A percentile compares a stretch with the other conserved stretches of the same genome.
Conservation (phyloP, 2,888 invertebrate genomes). For the Drosophila peninsularis region DNA sequence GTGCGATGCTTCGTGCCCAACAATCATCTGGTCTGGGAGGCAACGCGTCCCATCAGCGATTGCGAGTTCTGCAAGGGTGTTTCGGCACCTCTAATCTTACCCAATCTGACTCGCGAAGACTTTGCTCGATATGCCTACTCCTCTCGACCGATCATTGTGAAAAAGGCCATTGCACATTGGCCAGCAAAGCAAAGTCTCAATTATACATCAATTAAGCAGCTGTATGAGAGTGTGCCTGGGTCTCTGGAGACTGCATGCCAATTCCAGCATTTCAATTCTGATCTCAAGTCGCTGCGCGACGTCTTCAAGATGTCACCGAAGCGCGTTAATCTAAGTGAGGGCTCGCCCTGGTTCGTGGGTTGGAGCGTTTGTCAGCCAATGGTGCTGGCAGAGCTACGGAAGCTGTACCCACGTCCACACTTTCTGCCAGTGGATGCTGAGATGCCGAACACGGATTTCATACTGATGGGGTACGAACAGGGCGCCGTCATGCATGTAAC, state of each 20-base stretch:
- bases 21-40: constrained; percentile 94
- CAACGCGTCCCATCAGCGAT: constrained; percentile 92
- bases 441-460: constrained; percentile 94
- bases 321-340: constrained; percentile 86
- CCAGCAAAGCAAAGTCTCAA: constrained; percentile 89
- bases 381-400: constrained; percentile 89
- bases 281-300: constrained; percentile 90
- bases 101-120: constrained; percentile 88
- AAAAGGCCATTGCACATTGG: constrained; percentile 91
- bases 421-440: constrained; percentile 96
- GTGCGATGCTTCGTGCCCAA: constrained; percentile 92
- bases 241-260: constrained; percentile 93
- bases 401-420: constrained; percentile 92
- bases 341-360: constrained; percentile 94
- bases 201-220: constrained; percentile 88
- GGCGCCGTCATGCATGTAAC: constrained; percentile 96
- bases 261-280: constrained; percentile 93
- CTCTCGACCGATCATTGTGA: constrained; percentile 91
- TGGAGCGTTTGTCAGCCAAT: constrained; percentile 96
- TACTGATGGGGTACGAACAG: constrained; percentile 95
- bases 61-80: constrained; percentile 91
- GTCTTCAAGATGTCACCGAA: constrained; percentile 91
- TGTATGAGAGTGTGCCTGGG: constrained; percentile 89
- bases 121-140: constrained; percentile 91
- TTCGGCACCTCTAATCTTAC: constrained; percentile 88